phyloP scores from a whole-genome alignment of 2,797 vertebrate genomes.

The Danio jaintianensis region DNA sequence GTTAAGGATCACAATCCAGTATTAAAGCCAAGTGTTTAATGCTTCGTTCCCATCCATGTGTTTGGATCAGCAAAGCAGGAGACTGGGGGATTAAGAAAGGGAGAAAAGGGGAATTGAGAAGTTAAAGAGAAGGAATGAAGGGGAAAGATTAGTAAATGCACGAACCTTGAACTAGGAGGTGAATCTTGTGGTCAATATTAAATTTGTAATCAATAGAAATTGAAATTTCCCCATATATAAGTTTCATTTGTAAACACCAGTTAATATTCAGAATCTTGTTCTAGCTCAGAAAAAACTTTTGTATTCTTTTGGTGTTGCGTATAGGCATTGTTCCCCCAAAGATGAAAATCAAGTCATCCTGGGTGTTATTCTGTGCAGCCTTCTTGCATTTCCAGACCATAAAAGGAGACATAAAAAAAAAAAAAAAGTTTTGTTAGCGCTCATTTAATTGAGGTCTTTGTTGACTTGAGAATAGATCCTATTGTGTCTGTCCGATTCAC shows the following conservation, averaged over 20 bases:
- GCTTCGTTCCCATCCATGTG: constrained; percentile 48
- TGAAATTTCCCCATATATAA: background rate
- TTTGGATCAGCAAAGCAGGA: constrained; percentile 16
- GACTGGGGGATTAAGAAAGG: constrained; percentile 3
- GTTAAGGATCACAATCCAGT: background rate
- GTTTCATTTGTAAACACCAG: background rate
- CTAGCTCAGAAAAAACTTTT: background rate
- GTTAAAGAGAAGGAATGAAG: background rate
- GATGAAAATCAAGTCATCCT: too few relatives aligned
- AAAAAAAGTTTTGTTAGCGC: too few relatives aligned
- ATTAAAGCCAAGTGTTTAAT: constrained; percentile 47
- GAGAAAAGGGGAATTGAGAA: background rate
- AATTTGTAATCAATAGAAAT: background rate
- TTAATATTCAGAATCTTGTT: background rate
- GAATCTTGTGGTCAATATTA: background rate
- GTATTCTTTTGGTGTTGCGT: background rate
- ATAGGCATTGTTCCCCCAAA: background rate
- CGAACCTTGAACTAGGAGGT: background rate
- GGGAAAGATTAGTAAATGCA: background rate
- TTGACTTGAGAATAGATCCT: too few relatives aligned
- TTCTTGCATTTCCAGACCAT: too few relatives aligned
- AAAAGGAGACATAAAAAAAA: too few relatives aligned
- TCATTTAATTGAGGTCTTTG: too few relatives aligned
- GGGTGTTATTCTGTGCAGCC: too few relatives aligned
- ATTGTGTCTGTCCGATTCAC: too few relatives aligned